These are phyloP conservation scores for Pseudotriccus pelzelni DNA, from an alignment of 2,797 vertebrate genomes.

Conservation along the genomic window DNA sequence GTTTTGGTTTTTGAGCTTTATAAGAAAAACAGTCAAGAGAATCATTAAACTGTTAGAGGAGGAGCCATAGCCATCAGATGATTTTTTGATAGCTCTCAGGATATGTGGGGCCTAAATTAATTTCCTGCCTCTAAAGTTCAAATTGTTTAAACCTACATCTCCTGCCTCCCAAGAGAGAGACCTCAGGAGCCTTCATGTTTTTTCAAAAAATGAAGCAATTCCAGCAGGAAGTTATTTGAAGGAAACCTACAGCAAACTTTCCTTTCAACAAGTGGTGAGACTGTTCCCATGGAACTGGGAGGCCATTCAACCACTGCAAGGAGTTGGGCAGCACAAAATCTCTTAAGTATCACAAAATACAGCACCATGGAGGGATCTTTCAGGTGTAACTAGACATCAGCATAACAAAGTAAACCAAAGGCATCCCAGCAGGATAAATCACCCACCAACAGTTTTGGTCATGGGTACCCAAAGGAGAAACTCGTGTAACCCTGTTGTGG, in stretches of 20 bases:
- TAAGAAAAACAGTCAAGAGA: not conserved
- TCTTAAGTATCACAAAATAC: not conserved
- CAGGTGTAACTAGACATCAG: not conserved
- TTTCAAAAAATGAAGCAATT: not conserved
- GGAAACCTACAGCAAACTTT: not conserved
- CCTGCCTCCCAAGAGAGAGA: not conserved
- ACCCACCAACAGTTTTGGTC: not conserved
- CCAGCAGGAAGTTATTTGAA: not conserved
- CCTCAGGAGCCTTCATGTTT: not conserved
- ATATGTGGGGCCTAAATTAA: not conserved
- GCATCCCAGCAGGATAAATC: not conserved
- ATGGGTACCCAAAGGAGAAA: not conserved
- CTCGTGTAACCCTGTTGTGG: not conserved
- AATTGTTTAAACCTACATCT: not conserved
- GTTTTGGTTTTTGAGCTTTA: not conserved
- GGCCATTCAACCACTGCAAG: not conserved
- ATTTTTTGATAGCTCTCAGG: not conserved
- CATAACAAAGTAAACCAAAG: not conserved
- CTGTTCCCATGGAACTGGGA: not conserved
- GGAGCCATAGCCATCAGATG: not conserved
- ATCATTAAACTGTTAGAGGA: not conserved
- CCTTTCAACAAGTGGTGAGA: not conserved
- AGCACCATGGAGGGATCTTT: not conserved
- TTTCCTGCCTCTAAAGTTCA: not conserved
- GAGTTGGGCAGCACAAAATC: not conserved